Percentiles rank a stretch among this genome's conserved stretches.
Conservation (phyloP, 2,113 vertebrate genomes). For the Emydura subglobosa region DNA sequence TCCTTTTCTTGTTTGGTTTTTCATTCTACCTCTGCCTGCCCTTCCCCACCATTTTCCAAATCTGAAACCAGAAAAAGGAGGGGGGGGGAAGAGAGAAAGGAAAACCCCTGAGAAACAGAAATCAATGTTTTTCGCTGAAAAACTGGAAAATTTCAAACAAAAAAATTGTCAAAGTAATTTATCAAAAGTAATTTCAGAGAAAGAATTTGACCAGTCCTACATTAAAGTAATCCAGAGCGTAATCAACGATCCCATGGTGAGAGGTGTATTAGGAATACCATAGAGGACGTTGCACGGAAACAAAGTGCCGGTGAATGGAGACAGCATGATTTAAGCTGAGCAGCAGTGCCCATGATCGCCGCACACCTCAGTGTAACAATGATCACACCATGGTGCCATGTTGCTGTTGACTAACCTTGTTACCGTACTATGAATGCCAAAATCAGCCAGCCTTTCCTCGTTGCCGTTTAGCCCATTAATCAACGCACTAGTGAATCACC, state of each 20-base stretch:
- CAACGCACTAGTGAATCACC: slow-evolving; percentile 56
- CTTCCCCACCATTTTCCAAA: background rate
- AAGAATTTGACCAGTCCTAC: background rate
- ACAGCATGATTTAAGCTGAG: background rate
- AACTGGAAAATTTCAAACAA: background rate
- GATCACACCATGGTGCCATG: slow-evolving; percentile 5
- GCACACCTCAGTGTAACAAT: background rate
- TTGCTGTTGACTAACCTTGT: slow-evolving; percentile 43
- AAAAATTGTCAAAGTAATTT: background rate
- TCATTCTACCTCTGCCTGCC: background rate
- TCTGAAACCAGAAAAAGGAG: background rate
- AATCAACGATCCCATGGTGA: background rate
- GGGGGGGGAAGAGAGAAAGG: background rate
- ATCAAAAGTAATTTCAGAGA: background rate
- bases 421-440: slow-evolving; percentile 51
- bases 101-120: background rate
- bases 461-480: slow-evolving; percentile 65
- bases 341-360: background rate
- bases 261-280: background rate
- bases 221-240: background rate
- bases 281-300: background rate
- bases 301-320: background rate
- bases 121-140: background rate
- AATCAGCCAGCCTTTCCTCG: slow-evolving; percentile 43
- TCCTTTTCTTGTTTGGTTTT: background rate